Evolutionary conservation across 2,797 vertebrate species (phyloP), one percentile per base, ranked within the genome.

Genomic region (Clarias pachynema): DNA sequence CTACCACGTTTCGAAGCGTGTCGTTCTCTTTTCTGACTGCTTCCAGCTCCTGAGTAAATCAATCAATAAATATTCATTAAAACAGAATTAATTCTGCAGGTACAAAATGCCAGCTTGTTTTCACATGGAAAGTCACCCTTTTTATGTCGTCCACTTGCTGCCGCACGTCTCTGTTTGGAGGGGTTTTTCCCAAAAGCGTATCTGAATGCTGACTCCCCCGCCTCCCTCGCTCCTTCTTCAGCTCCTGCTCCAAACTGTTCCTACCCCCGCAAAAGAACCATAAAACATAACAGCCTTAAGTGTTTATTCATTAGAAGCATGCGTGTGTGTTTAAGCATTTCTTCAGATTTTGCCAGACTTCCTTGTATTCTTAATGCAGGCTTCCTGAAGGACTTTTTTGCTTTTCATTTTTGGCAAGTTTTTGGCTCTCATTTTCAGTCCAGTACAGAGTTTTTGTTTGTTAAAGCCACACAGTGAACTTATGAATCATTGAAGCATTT

Each of bases 171-270:
- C 87, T 94, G 68, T 72, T 92, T 4, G 92, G 70, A 40, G 81
- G 84, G 4, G 90, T 81, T 69, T 77, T 94, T 44, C 90, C 92
- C 37, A 91, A 26, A 0, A 72, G 86, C n/a, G 85, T n/a, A 56
- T 68, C 81, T 0, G 85, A 83, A 6, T 89, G 92, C 59, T 78
- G 91, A 44, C 90, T 91, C 5, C 79, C 68, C 66, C 86, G 90
- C 60, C 86, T 89, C 73, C 96, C 96, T 86, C 93, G 93, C 84
- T 96, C 96, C 87, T 91, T 96, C 87, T 92, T 97, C 87, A 97
- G 88, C 91, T 97, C 97, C 24, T 91, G 90, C 86, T 98, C 97
- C 87, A 97, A 93, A 65, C 93, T 86, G 83, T 86, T 95, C 90
- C 97, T 98, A 87, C 60, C 26, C 69, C 29, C 83, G 44, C 53